A percentile compares a stretch with the other conserved stretches of the same genome.
Evolutionary conservation across 2,113 vertebrate genomes (phyloP).

Genomic region (Elanus axillaris): DNA sequence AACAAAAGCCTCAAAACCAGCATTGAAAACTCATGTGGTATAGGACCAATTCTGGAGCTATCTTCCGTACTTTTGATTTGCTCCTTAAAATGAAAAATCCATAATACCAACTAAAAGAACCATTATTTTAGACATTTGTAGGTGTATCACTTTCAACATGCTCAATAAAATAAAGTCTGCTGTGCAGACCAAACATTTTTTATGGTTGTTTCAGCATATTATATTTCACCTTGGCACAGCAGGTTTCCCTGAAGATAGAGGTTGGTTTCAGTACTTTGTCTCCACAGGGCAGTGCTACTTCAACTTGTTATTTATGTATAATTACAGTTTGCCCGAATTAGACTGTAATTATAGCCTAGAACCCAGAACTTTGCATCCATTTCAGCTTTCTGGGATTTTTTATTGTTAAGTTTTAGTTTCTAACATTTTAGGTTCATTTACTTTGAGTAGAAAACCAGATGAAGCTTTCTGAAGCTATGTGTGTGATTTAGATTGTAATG

Average conservation of each 20-base stretch:
- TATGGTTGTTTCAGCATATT: background rate
- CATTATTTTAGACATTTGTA: background rate
- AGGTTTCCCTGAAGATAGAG: background rate
- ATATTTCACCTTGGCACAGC: background rate
- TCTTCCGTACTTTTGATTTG: background rate
- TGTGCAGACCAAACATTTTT: background rate
- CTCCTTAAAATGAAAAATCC: background rate
- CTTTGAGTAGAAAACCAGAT: background rate
- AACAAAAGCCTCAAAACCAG: background rate
- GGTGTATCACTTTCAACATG: background rate
- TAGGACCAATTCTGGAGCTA: background rate
- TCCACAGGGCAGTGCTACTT: background rate
- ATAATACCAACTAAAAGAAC: background rate
- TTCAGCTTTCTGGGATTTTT: background rate
- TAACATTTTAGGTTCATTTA: background rate
- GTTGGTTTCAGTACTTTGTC: background rate
- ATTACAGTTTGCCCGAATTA: slow-evolving; percentile 35
- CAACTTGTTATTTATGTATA: slow-evolving; percentile 14
- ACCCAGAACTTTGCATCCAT: background rate
- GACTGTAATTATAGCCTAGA: slow-evolving; percentile 28
- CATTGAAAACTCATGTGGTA: background rate
- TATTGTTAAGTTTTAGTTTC: background rate
- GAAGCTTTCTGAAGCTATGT: background rate
- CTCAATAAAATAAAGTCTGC: background rate
- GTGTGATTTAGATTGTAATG: background rate